Evolutionary conservation across 1,140 invertebrate species (phyloP), one percentile per base, ranked within the genome.

Genomic region (Bactericera cockerelli): DNA sequence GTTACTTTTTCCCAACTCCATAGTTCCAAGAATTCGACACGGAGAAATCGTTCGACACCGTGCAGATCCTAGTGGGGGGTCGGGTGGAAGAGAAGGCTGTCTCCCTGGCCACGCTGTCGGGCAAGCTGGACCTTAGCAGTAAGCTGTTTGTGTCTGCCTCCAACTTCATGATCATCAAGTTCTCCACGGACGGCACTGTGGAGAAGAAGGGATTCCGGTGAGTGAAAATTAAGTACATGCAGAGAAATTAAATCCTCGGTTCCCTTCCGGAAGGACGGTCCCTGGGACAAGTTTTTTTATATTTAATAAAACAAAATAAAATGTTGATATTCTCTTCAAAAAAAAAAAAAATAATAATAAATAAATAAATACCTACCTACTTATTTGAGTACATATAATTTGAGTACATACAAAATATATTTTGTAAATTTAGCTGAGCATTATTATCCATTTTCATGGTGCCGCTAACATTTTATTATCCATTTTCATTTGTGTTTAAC

Each of bases 81-180:
- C 78, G 89, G 65, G 94, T 93, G 2, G 93, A 97, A 75, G 89
- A 95, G 60, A 89, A 93, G 64, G 87, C 91, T 14, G 86, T 92
- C 2, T 91, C 88, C 63, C 73, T 97, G 61, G 89, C 88, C 0
- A 94, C 90, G 0, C 71, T 98, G 6, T 96, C 93, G 10, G 93
- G 93, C 59, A 84, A 87, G 72, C 81, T 87, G 70, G 84, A 91
- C 69, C 69, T 90, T 56, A 81, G 84, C 39, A 86, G 80, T 60
- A 85, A 86, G 68, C 79, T 88, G 2, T 94, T 88, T 71, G 88
- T 92, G 2, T 94, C 93, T 0, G 93, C 91, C 16, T 93, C 91
- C 14, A 98, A 98, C 71, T 94, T 97, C 65, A 96, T 98, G 90
- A 93, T 96, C 59, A 83, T 98, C 61, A 95, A 94, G 72, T 98